A percentile compares a stretch with the other conserved stretches of the same genome.
These are phyloP conservation scores for Neodiprion pinetum DNA, from an alignment of 1,140 invertebrate genomes.

Conservation along the genomic window DNA sequence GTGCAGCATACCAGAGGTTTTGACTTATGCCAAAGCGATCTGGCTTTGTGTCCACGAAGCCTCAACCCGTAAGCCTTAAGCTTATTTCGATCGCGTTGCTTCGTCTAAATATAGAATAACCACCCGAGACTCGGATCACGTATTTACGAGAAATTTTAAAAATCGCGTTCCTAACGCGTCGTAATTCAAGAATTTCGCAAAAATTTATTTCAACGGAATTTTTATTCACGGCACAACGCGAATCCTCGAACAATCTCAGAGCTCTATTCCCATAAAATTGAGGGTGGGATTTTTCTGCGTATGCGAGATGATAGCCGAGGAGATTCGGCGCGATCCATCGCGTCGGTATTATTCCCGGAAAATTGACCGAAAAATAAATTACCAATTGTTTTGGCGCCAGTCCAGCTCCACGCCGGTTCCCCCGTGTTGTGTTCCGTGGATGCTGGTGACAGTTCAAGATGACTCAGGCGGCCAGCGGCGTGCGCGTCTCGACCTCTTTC, in stretches of 20 bases:
- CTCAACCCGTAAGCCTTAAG: constrained; percentile 12
- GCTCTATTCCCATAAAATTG: neutral
- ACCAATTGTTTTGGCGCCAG: constrained; percentile 45
- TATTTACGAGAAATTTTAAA: neutral
- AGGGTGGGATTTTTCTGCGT: neutral
- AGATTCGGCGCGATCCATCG: neutral
- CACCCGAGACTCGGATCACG: neutral
- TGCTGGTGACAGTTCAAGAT: constrained; percentile 4
- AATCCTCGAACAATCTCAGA: neutral
- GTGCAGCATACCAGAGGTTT: constrained; percentile 49
- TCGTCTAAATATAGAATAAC: constrained; percentile 50
- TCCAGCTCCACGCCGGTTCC: constrained; percentile 23
- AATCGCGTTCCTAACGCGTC: neutral
- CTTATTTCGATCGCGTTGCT: constrained; percentile 48
- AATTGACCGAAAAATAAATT: constrained; percentile 40
- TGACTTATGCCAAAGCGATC: constrained; percentile 61
- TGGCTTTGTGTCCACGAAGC: constrained; percentile 51
- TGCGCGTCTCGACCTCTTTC: neutral
- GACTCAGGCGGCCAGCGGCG: constrained; percentile 13
- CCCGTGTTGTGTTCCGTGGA: constrained; percentile 6
- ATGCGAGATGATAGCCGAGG: neutral
- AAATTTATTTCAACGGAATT: neutral
- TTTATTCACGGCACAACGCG: too few species aligned
- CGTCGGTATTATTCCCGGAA: neutral
- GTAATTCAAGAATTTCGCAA: neutral